Percentiles rank a stretch among this genome's conserved stretches.
Conservation (phyloP, 2,113 vertebrate genomes). For the Pavo muticus region DNA sequence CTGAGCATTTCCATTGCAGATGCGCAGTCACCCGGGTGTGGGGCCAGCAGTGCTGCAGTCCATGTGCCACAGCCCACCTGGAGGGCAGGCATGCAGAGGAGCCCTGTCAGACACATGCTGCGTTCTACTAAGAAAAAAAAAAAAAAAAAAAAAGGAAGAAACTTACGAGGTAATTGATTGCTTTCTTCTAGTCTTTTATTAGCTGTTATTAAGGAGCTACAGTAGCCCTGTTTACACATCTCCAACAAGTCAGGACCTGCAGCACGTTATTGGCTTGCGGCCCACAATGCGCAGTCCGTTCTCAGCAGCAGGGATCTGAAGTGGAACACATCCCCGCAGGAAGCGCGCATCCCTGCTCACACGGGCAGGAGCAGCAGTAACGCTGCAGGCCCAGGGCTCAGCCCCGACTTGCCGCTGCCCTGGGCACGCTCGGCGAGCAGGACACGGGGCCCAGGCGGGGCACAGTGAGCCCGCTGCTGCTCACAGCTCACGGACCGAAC, state of each 20-base stretch:
- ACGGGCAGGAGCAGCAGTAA: constrained; percentile 57
- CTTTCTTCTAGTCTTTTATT: constrained; percentile 76
- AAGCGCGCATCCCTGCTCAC: constrained; percentile 51
- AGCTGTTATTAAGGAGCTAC: constrained; percentile 71
- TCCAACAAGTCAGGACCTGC: constrained; percentile 79
- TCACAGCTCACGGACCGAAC: constrained; percentile 20
- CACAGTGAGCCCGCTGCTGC: not conserved
- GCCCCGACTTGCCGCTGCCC: constrained; percentile 70
- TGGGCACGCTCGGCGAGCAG: constrained; percentile 44
- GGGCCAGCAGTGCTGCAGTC: no score
- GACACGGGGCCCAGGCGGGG: constrained; percentile 4
- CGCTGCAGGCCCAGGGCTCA: constrained; percentile 54
- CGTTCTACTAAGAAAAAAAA: constrained; percentile 59
- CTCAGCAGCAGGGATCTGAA: constrained; percentile 75
- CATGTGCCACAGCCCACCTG: not conserved
- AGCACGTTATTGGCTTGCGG: constrained; percentile 73
- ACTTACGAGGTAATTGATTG: constrained; percentile 75
- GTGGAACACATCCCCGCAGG: constrained; percentile 74
- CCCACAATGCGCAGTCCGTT: constrained; percentile 68
- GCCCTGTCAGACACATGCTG: constrained; percentile 46
- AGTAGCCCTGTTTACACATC: constrained; percentile 76
- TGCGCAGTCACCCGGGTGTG: not conserved
- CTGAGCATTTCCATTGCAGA: constrained; percentile 61
- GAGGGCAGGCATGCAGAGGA: not conserved
- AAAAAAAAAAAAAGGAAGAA: not conserved